Evolutionary conservation across 1,140 invertebrate genomes (phyloP).

Genomic region (Sycophila sp.): DNA sequence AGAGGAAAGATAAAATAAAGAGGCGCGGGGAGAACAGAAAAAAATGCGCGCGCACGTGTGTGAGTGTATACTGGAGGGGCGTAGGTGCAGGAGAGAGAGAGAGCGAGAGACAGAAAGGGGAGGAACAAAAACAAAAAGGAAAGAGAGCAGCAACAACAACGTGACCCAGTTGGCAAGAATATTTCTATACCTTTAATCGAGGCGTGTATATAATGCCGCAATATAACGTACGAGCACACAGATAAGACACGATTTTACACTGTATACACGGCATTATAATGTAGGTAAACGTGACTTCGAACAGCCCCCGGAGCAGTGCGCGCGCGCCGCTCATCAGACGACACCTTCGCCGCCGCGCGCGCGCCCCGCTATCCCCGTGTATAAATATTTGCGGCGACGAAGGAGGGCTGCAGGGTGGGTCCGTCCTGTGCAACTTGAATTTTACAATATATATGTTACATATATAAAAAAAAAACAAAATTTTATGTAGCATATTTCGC

Average conservation of each 20-base stretch:
- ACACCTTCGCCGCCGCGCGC: background rate
- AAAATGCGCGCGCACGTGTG: background rate
- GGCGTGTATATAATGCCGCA: background rate
- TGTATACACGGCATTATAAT: background rate
- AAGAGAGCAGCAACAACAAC: conserved; percentile 14
- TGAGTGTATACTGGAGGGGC: background rate
- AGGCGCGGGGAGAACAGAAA: background rate
- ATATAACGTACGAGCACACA: conserved; percentile 10
- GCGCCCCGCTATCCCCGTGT: no score
- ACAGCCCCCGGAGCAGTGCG: background rate
- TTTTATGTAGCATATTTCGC: no score
- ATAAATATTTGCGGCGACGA: conserved; percentile 31
- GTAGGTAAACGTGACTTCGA: conserved; percentile 6
- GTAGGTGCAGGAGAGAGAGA: background rate
- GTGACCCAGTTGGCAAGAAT: conserved; percentile 38
- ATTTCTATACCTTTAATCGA: conserved; percentile 40
- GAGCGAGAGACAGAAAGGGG: background rate
- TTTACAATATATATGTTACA: no score
- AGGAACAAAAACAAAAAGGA: background rate
- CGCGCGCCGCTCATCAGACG: background rate
- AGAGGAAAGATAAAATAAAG: background rate
- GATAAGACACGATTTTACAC: conserved; percentile 27
- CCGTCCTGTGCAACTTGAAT: no score
- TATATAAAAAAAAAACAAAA: no score
- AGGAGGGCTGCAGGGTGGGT: background rate